phyloP scores from a whole-genome alignment of 2,888 invertebrate genomes.

The Pimpla rufipes region DNA sequence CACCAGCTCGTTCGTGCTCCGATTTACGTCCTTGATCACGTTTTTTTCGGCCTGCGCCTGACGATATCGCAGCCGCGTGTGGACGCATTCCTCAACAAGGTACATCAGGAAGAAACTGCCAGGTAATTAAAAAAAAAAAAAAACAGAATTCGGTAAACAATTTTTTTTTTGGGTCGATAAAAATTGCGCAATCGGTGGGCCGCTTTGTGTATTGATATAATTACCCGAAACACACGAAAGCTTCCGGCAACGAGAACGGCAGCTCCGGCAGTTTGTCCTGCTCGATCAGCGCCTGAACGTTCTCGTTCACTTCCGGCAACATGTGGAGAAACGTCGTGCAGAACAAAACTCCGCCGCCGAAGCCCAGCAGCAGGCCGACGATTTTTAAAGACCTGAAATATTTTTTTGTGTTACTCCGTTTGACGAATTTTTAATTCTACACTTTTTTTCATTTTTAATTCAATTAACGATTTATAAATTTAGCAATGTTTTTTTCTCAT shows the following conservation, averaged over 20 bases:
- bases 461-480: too few relatives aligned
- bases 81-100: slow-evolving; percentile 92
- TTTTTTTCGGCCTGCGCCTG: slow-evolving; percentile 64
- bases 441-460: slow-evolving; percentile 7
- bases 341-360: slow-evolving; percentile 94
- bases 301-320: slow-evolving; percentile 92
- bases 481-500: not conserved
- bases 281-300: slow-evolving; percentile 87
- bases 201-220: slow-evolving; percentile 37
- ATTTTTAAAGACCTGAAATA: slow-evolving; percentile 80
- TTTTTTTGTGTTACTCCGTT: too few relatives aligned
- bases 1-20: slow-evolving; percentile 81
- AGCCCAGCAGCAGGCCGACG: slow-evolving; percentile 90
- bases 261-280: slow-evolving; percentile 86
- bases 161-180: not conserved
- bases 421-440: not conserved
- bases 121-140: too few relatives aligned
- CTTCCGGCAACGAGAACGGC: slow-evolving; percentile 89
- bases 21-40: slow-evolving; percentile 76
- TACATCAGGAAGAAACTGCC: slow-evolving; percentile 84
- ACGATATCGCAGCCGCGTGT: slow-evolving; percentile 87
- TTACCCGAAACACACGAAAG: slow-evolving; percentile 89
- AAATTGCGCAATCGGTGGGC: not conserved
- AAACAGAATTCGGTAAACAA: not conserved
- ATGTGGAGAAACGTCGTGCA: slow-evolving; percentile 94